Evolutionary conservation across 2,888 invertebrate genomes (phyloP).

Genomic region (Carabus problematicus): DNA sequence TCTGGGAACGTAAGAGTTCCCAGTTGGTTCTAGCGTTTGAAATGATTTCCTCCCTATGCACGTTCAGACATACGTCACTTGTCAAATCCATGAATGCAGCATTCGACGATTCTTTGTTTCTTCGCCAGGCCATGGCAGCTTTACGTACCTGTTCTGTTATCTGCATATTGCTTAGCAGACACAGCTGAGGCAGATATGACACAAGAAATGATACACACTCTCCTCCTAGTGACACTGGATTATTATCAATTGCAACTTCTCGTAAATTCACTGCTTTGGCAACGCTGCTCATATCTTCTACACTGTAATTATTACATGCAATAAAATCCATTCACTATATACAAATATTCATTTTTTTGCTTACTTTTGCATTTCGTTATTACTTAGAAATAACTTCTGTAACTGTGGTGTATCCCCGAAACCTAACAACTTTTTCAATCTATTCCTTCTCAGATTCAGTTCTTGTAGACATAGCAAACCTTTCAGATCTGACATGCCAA

Average conservation of each 20-base stretch:
- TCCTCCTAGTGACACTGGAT: conserved; percentile 80
- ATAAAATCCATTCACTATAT: conserved; percentile 29
- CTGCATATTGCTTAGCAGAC: conserved; percentile 78
- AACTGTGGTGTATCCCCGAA: conserved; percentile 79
- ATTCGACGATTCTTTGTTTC: conserved; percentile 77
- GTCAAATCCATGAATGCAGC: conserved; percentile 71
- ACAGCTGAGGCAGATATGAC: conserved; percentile 77
- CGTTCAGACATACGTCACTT: conserved; percentile 64
- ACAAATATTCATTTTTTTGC: conserved; percentile 47
- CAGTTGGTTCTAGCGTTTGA: conserved; percentile 87
- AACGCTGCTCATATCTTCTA: conserved; percentile 86
- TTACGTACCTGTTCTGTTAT: conserved; percentile 80
- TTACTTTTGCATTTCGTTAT: conserved; percentile 76
- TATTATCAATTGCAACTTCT: conserved; percentile 87
- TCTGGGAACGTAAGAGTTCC: conserved; percentile 76
- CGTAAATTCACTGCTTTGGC: conserved; percentile 78
- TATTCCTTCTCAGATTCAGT: conserved; percentile 87
- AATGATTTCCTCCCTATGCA: conserved; percentile 81
- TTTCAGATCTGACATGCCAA: conserved; percentile 78
- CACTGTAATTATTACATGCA: conserved; percentile 59
- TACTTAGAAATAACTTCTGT: conserved; percentile 82
- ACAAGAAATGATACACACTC: conserved; percentile 84
- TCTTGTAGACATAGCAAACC: conserved; percentile 83
- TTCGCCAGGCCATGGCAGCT: conserved; percentile 81
- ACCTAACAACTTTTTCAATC: conserved; percentile 79